Conservation (phyloP, 2,888 invertebrate species). For the Eupithecia exiguata region DNA sequence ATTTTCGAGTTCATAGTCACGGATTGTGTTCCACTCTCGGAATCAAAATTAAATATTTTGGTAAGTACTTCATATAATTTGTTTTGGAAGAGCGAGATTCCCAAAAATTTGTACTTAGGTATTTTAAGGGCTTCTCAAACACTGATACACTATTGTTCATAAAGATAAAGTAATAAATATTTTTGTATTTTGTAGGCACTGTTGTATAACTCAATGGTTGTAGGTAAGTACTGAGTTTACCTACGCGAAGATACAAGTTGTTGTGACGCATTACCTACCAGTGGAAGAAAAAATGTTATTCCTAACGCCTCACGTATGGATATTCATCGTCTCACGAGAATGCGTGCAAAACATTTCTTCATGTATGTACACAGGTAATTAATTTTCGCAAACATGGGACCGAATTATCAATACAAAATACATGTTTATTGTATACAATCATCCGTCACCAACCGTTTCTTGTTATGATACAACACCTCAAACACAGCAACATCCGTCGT, state of each 20-base stretch:
- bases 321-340: not conserved
- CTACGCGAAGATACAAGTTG: not conserved
- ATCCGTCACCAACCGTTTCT: not conserved
- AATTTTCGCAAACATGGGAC: not conserved
- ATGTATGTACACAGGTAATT: not conserved
- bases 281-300: not conserved
- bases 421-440: not conserved
- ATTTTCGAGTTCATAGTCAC: not conserved
- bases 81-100: too few species aligned
- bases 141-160: too few species aligned
- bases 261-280: not conserved
- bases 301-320: not conserved
- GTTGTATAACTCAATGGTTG: too few species aligned
- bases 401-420: not conserved
- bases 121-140: too few species aligned
- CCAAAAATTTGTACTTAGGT: too few species aligned
- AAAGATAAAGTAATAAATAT: too few species aligned
- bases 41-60: too few species aligned
- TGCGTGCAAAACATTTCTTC: not conserved
- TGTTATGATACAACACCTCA: not conserved
- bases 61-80: too few species aligned
- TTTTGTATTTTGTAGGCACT: too few species aligned
- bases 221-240: too few species aligned
- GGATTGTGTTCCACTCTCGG: too few species aligned
- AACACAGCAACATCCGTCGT: slow-evolving; percentile 3